These are phyloP conservation scores for Percopsis transmontana DNA, from an alignment of 2,113 vertebrate genomes.

Conservation along the genomic window DNA sequence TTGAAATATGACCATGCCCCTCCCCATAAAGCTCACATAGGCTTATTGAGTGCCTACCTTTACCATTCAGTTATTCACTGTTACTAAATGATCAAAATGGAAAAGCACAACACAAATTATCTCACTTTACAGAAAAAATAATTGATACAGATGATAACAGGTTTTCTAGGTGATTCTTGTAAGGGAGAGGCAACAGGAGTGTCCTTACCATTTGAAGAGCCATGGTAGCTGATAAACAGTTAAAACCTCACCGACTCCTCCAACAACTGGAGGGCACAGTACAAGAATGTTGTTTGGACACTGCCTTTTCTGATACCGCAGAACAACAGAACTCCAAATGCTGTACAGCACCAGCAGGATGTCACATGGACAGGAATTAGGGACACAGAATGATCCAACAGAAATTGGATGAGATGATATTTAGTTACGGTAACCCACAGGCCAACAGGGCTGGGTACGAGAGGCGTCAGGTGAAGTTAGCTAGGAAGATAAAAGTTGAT, in stretches of 20 bases:
- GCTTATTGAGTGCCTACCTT: too few relatives aligned
- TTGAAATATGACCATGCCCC: too few relatives aligned
- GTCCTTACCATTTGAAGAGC: too few relatives aligned
- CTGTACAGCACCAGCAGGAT: slow-evolving; percentile 16
- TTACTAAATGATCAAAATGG: too few relatives aligned
- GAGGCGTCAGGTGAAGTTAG: slow-evolving; percentile 41
- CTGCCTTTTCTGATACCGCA: slow-evolving; percentile 12
- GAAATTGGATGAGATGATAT: slow-evolving; percentile 60
- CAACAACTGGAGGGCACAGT: slow-evolving; percentile 4
- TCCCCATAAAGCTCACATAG: too few relatives aligned
- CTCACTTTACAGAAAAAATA: too few relatives aligned
- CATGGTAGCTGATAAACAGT: background rate
- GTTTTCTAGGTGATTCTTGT: too few relatives aligned
- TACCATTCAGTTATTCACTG: too few relatives aligned
- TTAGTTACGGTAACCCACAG: slow-evolving; percentile 27
- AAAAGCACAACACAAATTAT: too few relatives aligned
- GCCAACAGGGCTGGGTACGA: slow-evolving; percentile 15
- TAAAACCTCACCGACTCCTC: slow-evolving; percentile 2
- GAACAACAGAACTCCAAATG: slow-evolving; percentile 51
- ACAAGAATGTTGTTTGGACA: slow-evolving; percentile 44
- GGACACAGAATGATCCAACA: slow-evolving; percentile 18
- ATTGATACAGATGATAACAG: too few relatives aligned
- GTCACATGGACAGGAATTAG: background rate
- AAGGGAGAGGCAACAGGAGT: too few relatives aligned
- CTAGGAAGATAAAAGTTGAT: slow-evolving; percentile 42